Evolutionary conservation across 2,888 invertebrate species (phyloP), one percentile per base, ranked within the genome.

Genomic region (Uloborus plumipes): DNA sequence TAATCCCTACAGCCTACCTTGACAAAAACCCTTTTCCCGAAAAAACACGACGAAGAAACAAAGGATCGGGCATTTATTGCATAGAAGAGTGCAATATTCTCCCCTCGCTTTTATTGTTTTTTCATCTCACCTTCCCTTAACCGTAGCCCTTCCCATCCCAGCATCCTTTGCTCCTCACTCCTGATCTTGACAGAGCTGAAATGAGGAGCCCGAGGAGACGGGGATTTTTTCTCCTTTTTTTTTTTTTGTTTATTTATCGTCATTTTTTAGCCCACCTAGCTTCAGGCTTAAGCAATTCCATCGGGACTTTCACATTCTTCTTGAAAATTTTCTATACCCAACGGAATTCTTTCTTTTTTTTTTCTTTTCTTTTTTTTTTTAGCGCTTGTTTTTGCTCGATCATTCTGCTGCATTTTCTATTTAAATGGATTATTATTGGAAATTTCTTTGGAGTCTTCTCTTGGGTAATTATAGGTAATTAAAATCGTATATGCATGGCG

Each of bases 371-470:
- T 26, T 26, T 4, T 22, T 49, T 72, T 16, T 61, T 18, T 31
- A 64, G 69, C 26, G 55, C 59, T 71, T 58, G 53, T 77, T 77
- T 77, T 64, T 70, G 20, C 18, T 22, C 65, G 71, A 78, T 78
- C 64, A 58, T 78, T 77, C 62, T 53, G 50, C 66, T 20, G 70
- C 62, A 20, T 64, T 80, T 80, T 74, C 70, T 81, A 69, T 79
- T 81, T 81, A 81, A 81, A 74, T 81, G 74, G 80, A 81, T 81
- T 81, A 81, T 81, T 81, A 81, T 81, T 81, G 80, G 80, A 58
- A 70, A 74, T 81, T 67, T 61, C 55, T 74, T 81, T 81, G 58
- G 69, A 64, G 31, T 58, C 22, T 18, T 69, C 69, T 58, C 49
- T 67, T 49, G 69, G 74, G 74, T 81, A 80, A 81, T 81, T 81